Conservation (phyloP, 2,797 vertebrate genomes). For the Orestias chungarensis region DNA sequence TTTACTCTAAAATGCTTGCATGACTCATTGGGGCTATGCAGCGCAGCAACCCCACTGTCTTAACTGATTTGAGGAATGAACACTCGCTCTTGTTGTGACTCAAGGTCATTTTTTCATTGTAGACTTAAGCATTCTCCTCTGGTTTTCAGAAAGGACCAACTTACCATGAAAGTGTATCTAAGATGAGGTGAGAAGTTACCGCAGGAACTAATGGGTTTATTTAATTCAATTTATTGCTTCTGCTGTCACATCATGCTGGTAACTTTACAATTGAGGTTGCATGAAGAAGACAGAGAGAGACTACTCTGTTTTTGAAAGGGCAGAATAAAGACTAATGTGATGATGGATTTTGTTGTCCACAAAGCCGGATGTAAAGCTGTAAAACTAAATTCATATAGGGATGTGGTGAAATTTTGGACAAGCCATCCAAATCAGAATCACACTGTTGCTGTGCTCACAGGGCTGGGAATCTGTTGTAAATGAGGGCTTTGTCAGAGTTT, state of each 20-base stretch:
- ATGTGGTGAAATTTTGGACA: constrained; percentile 69
- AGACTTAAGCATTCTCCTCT: constrained; percentile 59
- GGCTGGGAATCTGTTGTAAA: constrained; percentile 72
- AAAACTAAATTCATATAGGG: constrained; percentile 82
- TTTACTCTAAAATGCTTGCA: constrained; percentile 79
- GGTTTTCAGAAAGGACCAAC: constrained; percentile 70
- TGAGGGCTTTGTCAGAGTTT: constrained; percentile 79
- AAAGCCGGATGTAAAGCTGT: constrained; percentile 74
- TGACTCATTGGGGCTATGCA: constrained; percentile 65
- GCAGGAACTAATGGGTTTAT: constrained; percentile 83
- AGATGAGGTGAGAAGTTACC: constrained; percentile 78
- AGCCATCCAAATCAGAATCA: constrained; percentile 77
- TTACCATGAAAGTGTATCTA: constrained; percentile 79
- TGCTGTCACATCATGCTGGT: constrained; percentile 66
- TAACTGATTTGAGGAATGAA: constrained; percentile 82
- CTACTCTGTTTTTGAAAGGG: constrained; percentile 72
- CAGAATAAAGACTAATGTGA: constrained; percentile 74
- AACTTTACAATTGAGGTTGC: constrained; percentile 76
- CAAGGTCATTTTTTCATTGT: constrained; percentile 74
- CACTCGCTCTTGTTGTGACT: constrained; percentile 67
- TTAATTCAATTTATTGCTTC: constrained; percentile 81
- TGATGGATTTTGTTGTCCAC: constrained; percentile 69
- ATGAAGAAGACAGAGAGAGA: constrained; percentile 77
- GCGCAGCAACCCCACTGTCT: constrained; percentile 71
- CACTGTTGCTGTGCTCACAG: constrained; percentile 51